phyloP scores from a whole-genome alignment of 2,797 vertebrate species.

The Tachyglossus aculeatus region DNA sequence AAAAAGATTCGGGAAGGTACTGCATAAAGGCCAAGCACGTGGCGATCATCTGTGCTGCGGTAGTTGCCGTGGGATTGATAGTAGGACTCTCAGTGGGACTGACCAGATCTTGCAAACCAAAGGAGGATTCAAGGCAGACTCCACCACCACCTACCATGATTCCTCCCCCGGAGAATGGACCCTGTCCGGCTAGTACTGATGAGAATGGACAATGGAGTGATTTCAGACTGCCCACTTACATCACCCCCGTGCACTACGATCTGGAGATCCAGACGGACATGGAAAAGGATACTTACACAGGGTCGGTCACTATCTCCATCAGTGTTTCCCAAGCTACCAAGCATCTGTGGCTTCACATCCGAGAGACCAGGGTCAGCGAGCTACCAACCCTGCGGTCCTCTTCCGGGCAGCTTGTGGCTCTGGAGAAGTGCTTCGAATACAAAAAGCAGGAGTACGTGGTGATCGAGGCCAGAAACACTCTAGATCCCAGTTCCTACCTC shows the following conservation, averaged over 20 bases:
- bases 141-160: neutral
- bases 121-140: neutral
- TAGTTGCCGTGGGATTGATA: conserved; percentile 81
- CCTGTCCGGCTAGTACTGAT: conserved; percentile 78
- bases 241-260: conserved; percentile 87
- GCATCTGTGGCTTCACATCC: conserved; percentile 91
- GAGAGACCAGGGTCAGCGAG: conserved; percentile 82
- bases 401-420: conserved; percentile 51
- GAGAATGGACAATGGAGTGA: conserved; percentile 80
- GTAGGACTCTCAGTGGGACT: conserved; percentile 90
- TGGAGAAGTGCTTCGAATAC: conserved; percentile 87
- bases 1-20: conserved; percentile 73
- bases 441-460: conserved; percentile 85
- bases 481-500: conserved; percentile 72
- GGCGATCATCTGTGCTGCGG: conserved; percentile 77
- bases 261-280: conserved; percentile 85
- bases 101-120: conserved; percentile 53
- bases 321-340: conserved; percentile 67
- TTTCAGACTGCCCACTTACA: conserved; percentile 85
- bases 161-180: conserved; percentile 40
- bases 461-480: conserved; percentile 73
- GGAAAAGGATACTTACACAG: conserved; percentile 80
- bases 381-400: conserved; percentile 45
- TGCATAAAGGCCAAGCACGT: conserved; percentile 84
- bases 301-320: conserved; percentile 80